Evolutionary conservation across 2,113 vertebrate species (phyloP).

Genomic region (Parotia lawesii): DNA sequence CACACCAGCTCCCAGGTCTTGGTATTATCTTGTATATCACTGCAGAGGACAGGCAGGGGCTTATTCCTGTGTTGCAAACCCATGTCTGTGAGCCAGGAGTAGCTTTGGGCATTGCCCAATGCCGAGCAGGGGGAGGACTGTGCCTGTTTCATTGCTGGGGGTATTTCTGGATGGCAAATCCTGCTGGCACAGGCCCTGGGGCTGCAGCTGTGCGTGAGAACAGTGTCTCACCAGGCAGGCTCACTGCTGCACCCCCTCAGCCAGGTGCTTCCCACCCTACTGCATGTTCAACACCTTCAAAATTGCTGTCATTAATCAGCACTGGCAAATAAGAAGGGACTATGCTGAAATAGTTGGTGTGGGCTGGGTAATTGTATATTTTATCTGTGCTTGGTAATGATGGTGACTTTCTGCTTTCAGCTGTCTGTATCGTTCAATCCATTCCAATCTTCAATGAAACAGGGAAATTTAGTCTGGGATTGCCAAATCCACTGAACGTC

Average conservation of each 20-base stretch:
- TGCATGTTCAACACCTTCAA: not conserved
- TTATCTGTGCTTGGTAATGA: not conserved
- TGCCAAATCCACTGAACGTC: conserved; percentile 82
- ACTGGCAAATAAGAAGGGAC: not conserved
- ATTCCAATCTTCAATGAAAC: conserved; percentile 88
- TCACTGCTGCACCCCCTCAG: not conserved
- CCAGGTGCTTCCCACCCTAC: not conserved
- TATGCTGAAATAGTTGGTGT: not conserved
- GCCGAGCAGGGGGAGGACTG: rapidly evolving
- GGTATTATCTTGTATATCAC: not conserved
- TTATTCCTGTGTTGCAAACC: not conserved
- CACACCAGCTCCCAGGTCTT: not conserved
- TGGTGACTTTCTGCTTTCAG: conserved; percentile 67
- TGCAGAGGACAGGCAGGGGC: not conserved
- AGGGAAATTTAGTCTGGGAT: conserved; percentile 82
- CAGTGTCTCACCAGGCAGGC: not conserved
- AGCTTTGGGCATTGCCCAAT: not conserved
- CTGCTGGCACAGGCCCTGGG: not conserved
- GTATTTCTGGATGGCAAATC: not conserved
- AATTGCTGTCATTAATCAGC: not conserved
- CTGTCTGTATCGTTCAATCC: conserved; percentile 86
- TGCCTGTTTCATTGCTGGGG: not conserved
- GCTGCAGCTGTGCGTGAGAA: not conserved
- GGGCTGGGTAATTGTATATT: not conserved
- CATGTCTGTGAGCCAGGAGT: not conserved